Evolutionary conservation across 2,797 vertebrate genomes (phyloP), one percentile per base, ranked within the genome.

Genomic region (Triplophysa bombifrons): DNA sequence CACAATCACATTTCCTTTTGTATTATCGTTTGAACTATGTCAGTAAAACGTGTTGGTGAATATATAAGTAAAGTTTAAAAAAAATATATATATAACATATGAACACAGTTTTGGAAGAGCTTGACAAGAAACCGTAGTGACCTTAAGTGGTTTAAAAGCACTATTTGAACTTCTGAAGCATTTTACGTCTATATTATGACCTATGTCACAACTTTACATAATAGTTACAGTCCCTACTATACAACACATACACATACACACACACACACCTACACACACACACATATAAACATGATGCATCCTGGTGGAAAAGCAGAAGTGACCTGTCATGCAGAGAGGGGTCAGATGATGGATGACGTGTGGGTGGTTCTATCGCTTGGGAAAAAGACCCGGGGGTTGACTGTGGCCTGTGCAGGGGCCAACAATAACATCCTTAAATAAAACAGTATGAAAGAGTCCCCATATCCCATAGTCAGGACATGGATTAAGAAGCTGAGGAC

Each of bases 401-500:
- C 93, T 93, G 93, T 95, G 92, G 95, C 94, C 91, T 94, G 92
- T 91, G 90, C 89, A 2, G 2, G 89, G 91, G 96, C 97, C 97
- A 99, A 98, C 91, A 95, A 96, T 96, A 98, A 97, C 96, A 98
- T 95, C 94, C 96, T 95, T 92, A 96, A 93, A 97, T 98, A 97
- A 97, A 95, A 88, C 75, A 82, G 82, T 53, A 75, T 12, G 30
- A 80, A 84, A 90, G 90, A 92, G 90, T 88, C 86, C 80, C 86
- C 90, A 89, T 78, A 83, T 86, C 80, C 89, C 90, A 87, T 89
- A 89, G 46, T 50, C 64, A 80, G 60, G 64, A 51, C 58, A 84
- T 41, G 27, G 68, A 84, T 82, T 83, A 84, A 84, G 74, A 87
- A 88, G 85, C 82, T 86, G 84, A 88, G 86, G 88, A 86, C 87